Evolutionary conservation across 2,113 vertebrate species (phyloP), one percentile per base, ranked within the genome.

Genomic region (Lagopus muta): DNA sequence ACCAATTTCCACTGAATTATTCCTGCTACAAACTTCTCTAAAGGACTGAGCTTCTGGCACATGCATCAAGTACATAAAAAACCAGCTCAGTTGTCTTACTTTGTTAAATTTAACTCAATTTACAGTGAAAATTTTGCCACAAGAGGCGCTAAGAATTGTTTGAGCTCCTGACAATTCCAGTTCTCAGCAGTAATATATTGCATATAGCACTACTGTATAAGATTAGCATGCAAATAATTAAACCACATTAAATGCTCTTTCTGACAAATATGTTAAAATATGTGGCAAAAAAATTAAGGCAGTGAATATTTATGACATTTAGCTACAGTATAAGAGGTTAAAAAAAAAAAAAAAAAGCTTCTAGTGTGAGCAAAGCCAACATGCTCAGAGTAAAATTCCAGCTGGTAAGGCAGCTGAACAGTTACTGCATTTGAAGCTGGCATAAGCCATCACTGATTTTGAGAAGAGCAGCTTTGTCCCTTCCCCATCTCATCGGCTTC

Each of bases 191-290:
- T 13, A 90, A 86, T 32, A 42, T 32, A 21, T 8, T 71, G 57
- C 38, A 11, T 0, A 0, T 72, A 67, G 28, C 34, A 61, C 43
- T 30, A 24, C 15, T 40, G 54, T 3, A 34, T 48, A 55, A 91
- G 91, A 93, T 48, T 88, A 88, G 60, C 20, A 69, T 20, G 20
- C 43, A 89, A 82, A 77, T 74, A 90, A 77, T 67, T 58, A 71
- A 90, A 38, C 22, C 62, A 36, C 38, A 13, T 43, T 55, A 84
- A 79, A 28, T 57, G 17, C 6, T 85, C 24, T 61, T 81, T 45
- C 66, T 36, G n/a, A n/a, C n/a, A n/a, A n/a, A n/a, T n/a, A n/a
- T n/a, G 38, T 64, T 69, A 93, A 67, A 93, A 71, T 45, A 57
- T 34, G 20, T 52, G 38, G 61, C 25, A 76, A 94, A 72, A 40